Percentiles rank a stretch among this genome's conserved stretches.
Evolutionary conservation across 2,113 vertebrate species (phyloP).

Genomic region (Siphamia tubifer): DNA sequence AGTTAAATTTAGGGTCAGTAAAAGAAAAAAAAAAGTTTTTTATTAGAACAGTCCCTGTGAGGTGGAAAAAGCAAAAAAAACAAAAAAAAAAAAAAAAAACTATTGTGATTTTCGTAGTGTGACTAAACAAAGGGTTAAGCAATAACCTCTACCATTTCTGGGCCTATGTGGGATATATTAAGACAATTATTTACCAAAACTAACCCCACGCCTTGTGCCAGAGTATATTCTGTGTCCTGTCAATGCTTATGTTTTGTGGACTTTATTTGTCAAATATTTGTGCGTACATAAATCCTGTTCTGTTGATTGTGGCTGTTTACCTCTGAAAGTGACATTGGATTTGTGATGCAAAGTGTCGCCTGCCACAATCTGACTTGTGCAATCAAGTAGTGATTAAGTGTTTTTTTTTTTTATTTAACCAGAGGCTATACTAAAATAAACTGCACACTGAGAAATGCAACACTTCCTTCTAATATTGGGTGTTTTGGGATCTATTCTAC

Average conservation of each 20-base stretch:
- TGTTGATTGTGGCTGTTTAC: conserved; percentile 33
- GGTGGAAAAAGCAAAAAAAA: too few species aligned
- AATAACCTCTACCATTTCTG: not conserved
- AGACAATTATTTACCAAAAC: not conserved
- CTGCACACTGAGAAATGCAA: conserved; percentile 14
- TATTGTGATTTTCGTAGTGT: too few species aligned
- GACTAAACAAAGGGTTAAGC: too few species aligned
- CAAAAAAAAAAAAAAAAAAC: too few species aligned
- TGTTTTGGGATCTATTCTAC: conserved; percentile 22
- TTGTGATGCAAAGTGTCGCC: conserved; percentile 26
- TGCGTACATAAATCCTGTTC: conserved; percentile 8
- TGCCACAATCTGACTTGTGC: conserved; percentile 25
- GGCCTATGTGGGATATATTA: not conserved
- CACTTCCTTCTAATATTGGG: conserved; percentile 4
- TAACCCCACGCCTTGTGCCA: not conserved
- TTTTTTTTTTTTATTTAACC: too few species aligned
- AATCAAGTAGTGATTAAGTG: conserved; percentile 62
- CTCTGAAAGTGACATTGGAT: conserved; percentile 55
- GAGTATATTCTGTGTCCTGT: not conserved
- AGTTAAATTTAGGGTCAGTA: too few species aligned
- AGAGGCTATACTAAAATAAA: conserved; percentile 41
- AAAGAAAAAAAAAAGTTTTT: too few species aligned
- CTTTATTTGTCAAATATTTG: conserved; percentile 47
- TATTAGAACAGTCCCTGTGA: too few species aligned
- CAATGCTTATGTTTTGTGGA: conserved; percentile 17